Conservation (phyloP, 2,888 invertebrate species). For the Sphaeridia pumilis region DNA sequence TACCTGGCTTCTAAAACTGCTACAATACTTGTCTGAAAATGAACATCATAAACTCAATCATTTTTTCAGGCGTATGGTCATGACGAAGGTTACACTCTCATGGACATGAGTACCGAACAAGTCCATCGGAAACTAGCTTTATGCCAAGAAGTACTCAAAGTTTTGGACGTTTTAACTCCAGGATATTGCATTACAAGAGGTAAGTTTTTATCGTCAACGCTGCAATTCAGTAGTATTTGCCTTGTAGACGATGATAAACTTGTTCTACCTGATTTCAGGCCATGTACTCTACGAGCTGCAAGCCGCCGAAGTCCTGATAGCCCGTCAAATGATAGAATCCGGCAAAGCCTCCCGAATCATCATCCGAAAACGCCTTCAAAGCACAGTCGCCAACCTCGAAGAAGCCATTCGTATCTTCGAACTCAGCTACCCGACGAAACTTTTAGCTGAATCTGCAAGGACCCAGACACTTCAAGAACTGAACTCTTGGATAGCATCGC, state of each 20-base stretch:
- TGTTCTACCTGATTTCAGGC: background rate
- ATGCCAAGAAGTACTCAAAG: constrained; percentile 28
- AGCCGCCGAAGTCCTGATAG: constrained; percentile 31
- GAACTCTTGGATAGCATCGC: constrained; percentile 20
- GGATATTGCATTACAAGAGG: constrained; percentile 32
- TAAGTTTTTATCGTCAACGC: constrained; percentile 2
- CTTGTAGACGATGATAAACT: background rate
- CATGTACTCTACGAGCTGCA: constrained; percentile 32
- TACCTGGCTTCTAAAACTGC: background rate
- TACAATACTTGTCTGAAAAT: too few species aligned
- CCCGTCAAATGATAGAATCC: constrained; percentile 22
- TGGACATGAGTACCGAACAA: constrained; percentile 18
- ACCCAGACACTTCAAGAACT: constrained; percentile 27
- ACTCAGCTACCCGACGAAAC: constrained; percentile 23
- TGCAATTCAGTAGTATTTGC: background rate
- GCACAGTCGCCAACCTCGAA: constrained; percentile 20
- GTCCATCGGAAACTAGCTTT: constrained; percentile 26
- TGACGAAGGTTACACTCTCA: constrained; percentile 26
- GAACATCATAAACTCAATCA: background rate
- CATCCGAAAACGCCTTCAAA: constrained; percentile 20
- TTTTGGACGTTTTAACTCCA: constrained; percentile 31
- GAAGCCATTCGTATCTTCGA: constrained; percentile 34
- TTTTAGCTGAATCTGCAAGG: constrained; percentile 28
- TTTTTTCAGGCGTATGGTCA: constrained; percentile 26
- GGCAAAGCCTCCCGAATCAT: constrained; percentile 26